A percentile compares a stretch with the other conserved stretches of the same genome.
Evolutionary conservation across 2,888 invertebrate species (phyloP).

Genomic region (Pogonocherus hispidulus): DNA sequence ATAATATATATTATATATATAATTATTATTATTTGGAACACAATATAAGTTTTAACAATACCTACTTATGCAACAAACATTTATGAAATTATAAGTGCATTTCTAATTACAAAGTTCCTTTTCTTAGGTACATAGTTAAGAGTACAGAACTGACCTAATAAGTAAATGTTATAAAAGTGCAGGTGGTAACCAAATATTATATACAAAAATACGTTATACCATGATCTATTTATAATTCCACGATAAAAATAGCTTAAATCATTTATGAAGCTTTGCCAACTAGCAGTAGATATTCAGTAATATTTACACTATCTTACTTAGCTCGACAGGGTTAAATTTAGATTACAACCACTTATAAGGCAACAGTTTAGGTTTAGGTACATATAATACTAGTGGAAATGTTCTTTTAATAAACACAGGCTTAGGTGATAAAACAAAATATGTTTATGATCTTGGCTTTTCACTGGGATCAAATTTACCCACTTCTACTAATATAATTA

Average conservation of each 20-base stretch:
- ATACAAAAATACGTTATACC: conserved; percentile 51
- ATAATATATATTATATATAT: too few species aligned
- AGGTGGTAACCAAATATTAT: conserved; percentile 49
- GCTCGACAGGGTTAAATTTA: conserved; percentile 46
- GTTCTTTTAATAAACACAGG: conserved; percentile 21
- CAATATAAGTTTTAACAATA: too few species aligned
- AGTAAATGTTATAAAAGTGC: conserved; percentile 46
- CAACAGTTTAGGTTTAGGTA: conserved; percentile 37
- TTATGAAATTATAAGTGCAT: too few species aligned
- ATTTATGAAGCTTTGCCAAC: conserved; percentile 44
- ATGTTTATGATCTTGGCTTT: too few species aligned
- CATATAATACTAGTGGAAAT: conserved; percentile 4
- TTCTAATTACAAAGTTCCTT: too few species aligned
- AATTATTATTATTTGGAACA: too few species aligned
- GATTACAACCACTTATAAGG: conserved; percentile 54
- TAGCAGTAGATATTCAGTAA: conserved; percentile 40
- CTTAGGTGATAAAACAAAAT: conserved; percentile 7
- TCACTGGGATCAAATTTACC: too few species aligned
- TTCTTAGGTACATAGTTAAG: too few species aligned
- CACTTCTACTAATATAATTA: too few species aligned
- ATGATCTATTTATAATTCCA: conserved; percentile 48
- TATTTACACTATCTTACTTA: conserved; percentile 42
- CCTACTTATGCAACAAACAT: too few species aligned
- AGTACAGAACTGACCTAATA: conserved; percentile 49
- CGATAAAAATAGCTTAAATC: conserved; percentile 53